A percentile compares a stretch with the other conserved stretches of the same genome.
Conservation (phyloP, 2,797 vertebrate species). For the Mus spretus region DNA sequence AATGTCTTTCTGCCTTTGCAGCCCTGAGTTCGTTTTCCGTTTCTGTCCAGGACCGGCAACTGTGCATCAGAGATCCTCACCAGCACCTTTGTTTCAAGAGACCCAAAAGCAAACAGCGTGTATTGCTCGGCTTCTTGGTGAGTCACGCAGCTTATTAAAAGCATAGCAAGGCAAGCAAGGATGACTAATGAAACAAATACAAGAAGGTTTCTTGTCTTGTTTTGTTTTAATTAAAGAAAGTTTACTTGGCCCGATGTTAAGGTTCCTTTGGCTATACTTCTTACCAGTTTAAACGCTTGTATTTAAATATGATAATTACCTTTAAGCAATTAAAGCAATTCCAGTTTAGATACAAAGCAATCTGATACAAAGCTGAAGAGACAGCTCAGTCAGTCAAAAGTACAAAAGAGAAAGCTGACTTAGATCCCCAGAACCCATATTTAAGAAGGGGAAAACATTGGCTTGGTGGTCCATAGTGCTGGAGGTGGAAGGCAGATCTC, state of each 20-base stretch:
- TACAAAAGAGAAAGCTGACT: background rate
- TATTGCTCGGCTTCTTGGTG: constrained; percentile 62
- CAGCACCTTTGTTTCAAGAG: background rate
- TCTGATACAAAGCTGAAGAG: constrained; percentile 4
- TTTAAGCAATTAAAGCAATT: constrained; percentile 64
- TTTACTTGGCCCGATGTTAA: constrained; percentile 23
- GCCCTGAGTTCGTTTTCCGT: constrained; percentile 43
- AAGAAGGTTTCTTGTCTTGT: constrained; percentile 48
- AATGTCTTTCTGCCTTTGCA: constrained; percentile 38
- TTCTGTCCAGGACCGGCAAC: constrained; percentile 24
- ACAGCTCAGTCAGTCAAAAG: background rate
- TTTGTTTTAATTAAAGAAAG: constrained; percentile 64
- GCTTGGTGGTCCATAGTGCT: background rate
- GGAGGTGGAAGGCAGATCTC: background rate
- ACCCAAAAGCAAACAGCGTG: constrained; percentile 45
- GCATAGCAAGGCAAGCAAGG: constrained; percentile 20
- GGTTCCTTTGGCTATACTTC: constrained; percentile 29
- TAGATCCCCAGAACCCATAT: background rate
- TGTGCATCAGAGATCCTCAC: background rate
- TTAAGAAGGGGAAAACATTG: background rate
- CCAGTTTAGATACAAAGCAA: constrained; percentile 52
- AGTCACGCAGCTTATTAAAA: constrained; percentile 73
- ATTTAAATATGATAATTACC: constrained; percentile 56
- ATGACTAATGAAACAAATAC: constrained; percentile 64
- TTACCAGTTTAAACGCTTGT: constrained; percentile 51